Evolutionary conservation across 2,888 invertebrate species (phyloP), one percentile per base, ranked within the genome.

Genomic region (Oasisia sp.): DNA sequence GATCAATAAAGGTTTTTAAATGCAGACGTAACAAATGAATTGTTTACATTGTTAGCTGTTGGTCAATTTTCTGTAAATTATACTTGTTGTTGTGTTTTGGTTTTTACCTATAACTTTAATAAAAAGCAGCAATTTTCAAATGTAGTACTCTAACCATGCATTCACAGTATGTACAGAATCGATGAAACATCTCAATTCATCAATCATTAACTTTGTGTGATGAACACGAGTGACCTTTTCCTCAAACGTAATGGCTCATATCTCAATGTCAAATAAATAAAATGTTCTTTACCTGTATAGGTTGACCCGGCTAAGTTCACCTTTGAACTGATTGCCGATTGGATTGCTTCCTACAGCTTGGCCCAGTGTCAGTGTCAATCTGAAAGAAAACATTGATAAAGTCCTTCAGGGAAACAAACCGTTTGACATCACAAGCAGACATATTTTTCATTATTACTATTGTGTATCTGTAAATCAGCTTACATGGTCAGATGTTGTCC

Each of bases 281-380:
- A 91, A 92, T 32, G 94, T 91, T 12, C 90, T 91, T 32, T 56
- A 89, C 90, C 93, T 94, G 93, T 94, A 94, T 12, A 95, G 90
- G 92, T 95, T 95, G 19, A 94, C 93, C 27, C 94, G 94, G 90
- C 94, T 94, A 8, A 95, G 92, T 91, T 95, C 94, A 38, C 95
- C 95, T 92, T 93, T 93, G 93, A 95, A 94, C 91, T 92, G 92
- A 89, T 91, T 45, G 32, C 89, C 89, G 74, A 12, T 92, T 90
- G 38, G 38, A 12, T 44, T 19, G 56, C 56, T 32, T n/a, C 90
- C 90, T 19, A 89, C 8, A 2, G 89, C 89, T 74, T 92, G 92
- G 38, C 94, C 94, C 32, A 94, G 44, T 7, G 89, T 91, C 3
- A 94, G 89, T 56, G 91, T 92, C 92, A 93, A 92, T n/a, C 94